Base-by-base conservation (phyloP, 30 jellyfish, hydroid and myxozoan species). In the Catostylus mosaicus region DNA sequence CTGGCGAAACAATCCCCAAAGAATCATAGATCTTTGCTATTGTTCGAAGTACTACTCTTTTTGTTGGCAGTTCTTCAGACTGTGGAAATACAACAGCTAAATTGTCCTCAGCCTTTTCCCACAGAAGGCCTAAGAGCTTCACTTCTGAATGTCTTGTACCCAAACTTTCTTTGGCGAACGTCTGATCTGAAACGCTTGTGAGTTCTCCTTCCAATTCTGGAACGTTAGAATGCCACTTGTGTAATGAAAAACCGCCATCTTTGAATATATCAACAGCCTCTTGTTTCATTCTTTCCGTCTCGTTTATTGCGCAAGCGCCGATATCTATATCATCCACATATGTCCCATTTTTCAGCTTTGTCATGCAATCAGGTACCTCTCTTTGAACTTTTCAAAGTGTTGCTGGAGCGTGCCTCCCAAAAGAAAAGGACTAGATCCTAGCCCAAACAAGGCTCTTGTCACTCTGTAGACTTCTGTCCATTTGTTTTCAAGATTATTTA, bases 21-120 rank as follows among this genome's bases (percentile, higher is more conserved):
- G 97, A 94, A 62, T 84, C 95, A 46, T 83, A 70, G 34, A 73
- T 38, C 71, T 78, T 30, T 6, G 95, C 95, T 1, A 85, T 33
- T 59, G 66, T 48, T 22, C 84, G 54, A n/a, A 85, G 47, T 10
- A 85, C 89, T n/a, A 30, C 37, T 59, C 90, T 61, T 35, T 85
- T 73, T 30, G 85, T 73, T 22, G 78, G 50, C n/a, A 50, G 24
- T 36, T 40, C 78, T 0, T 64, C 40, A 32, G 1, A 8, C 66
- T 29, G 11, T 59, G 87, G 96, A 40, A 83, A 83, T 37, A 80
- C 52, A 31, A 84, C 90, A 23, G 90, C 33, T 30, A 67, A 4
- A 31, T 74, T 71, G 65, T 90, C 94, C 10, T 38, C 40, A 14
- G 27, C 32, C 67, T 90, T 90, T 89, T 90, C 79, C 97, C 97